Evolutionary conservation across 2,888 invertebrate species (phyloP), one percentile per base, ranked within the genome.

Genomic region (Cremastinae sp.): DNA sequence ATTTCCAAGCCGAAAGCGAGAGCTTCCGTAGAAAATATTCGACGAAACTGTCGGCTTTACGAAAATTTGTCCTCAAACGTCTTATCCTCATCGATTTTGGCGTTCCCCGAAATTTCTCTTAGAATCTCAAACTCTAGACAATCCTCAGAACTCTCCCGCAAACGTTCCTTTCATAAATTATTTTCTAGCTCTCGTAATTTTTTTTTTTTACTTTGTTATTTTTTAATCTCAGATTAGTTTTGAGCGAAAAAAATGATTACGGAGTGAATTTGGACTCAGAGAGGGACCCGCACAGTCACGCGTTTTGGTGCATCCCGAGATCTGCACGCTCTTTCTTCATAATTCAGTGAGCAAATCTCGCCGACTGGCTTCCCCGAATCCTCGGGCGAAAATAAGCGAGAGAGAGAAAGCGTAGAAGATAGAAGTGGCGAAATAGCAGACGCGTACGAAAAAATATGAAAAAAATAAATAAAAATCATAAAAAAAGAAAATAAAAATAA

Each of bases 321-420:
- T 34, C 8, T 18, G n/a, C 49, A 49, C 51, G 70, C 18, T 73
- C 78, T 80, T 81, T 81, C 80, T 83, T 84, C 84, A 84, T 85
- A 86, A 84, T 81, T 84, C 83, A 83, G 80, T 82, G 81, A 81
- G 84, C 84, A 83, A 86, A 87, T 86, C 84, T 73, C 79, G 79
- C 59, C 78, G 84, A 86, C 86, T 84, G 85, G 82, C 84, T 87
- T 86, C 87, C 85, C 86, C 86, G 86, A 86, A 87, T 81, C 74
- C 43, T 59, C 54, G 41, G 62, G 65, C 18, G 34, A 22, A 51
- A 74, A 56, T 71, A 80, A 79, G 78, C 79, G 75, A 68, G 71
- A 58, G 74, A 66, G 79, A 80, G 68, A 34, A 14, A 22, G 72
- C 73, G 41, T 22, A 73, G 53, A n/a, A 38, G 68, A 73, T 51